Base-by-base conservation (phyloP, 2,888 invertebrate species). In the Ophion ellenae region DNA sequence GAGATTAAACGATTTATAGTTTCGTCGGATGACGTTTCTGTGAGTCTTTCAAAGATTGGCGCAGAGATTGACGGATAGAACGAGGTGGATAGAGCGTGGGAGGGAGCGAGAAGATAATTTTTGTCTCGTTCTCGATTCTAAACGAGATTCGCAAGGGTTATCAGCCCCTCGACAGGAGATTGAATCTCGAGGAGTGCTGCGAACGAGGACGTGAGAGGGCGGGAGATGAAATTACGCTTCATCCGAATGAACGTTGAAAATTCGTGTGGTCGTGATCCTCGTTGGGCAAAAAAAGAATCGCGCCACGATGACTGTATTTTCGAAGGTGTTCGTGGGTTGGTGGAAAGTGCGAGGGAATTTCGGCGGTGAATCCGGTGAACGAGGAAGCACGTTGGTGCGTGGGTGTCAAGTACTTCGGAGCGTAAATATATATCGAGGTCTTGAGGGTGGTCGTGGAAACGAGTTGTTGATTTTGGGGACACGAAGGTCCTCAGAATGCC, bases 1-100 rank as follows among this genome's bases (percentile, higher is more conserved):
- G 75, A 70, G 78, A 82, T 82, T 85, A 82, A 76, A 75, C 78
- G 81, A 74, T 85, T 75, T 82, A 78, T 85, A 64, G 45, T 70
- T 83, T 53, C 20, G 76, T 32, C 79, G 66, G 71, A 80, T 76
- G 67, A 76, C 70, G 75, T 64, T 32, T 20, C 59, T 59, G 24
- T 47, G 20, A 20, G 67, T 40, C 66, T 76, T 76, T 64, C 75
- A 24, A 57, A 75, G 70, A 82, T 75, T 75, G 81, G 53, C 61
- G 57, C 9, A 10, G n/a, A 59, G 40, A 53, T 53, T 53, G 53
- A 53, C 53, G 17, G 53, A 53, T 53, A 17, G 14, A 53, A 53
- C 17, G 17, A 53, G 53, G 3, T 3, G 17, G 14, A 14, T 17
- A 53, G 17, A 14, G 53, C 53, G 53, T 17, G 53, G 17, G 14